A percentile compares a stretch with the other conserved stretches of the same genome.
Conservation (phyloP, 1,140 invertebrate genomes). For the Danaus plexippus region DNA sequence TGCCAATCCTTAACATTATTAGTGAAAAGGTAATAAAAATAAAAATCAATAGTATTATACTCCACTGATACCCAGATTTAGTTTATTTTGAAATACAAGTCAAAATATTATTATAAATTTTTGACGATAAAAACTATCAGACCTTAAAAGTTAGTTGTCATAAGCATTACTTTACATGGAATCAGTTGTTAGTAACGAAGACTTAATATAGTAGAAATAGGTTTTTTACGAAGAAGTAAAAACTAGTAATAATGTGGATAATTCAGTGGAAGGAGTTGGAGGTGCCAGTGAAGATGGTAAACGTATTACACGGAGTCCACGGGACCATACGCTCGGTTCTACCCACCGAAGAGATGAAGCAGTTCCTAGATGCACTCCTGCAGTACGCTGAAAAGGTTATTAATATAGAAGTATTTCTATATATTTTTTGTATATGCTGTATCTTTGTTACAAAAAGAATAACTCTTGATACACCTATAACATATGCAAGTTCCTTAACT, state of each 20-base stretch:
- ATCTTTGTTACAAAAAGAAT: not conserved
- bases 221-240: no score
- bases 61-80: no score
- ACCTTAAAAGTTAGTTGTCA: no score
- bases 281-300: constrained; percentile 67
- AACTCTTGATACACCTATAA: not conserved
- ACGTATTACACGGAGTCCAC: constrained; percentile 66
- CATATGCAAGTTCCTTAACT: no score
- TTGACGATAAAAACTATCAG: no score
- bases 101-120: no score
- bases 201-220: no score
- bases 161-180: no score
- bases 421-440: not conserved
- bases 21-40: constrained; percentile 64
- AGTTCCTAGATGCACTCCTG: constrained; percentile 68
- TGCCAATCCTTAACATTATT: constrained; percentile 72
- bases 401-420: constrained; percentile 1
- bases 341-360: constrained; percentile 73
- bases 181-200: no score
- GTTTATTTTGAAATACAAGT: no score
- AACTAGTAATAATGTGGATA: no score
- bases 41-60: no score
- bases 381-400: constrained; percentile 75
- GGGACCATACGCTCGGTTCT: constrained; percentile 65
- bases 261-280: constrained; percentile 56